Percentiles rank a stretch among this genome's conserved stretches.
phyloP scores from a whole-genome alignment of 2,797 vertebrate species.

The Anguilla megastoma region DNA sequence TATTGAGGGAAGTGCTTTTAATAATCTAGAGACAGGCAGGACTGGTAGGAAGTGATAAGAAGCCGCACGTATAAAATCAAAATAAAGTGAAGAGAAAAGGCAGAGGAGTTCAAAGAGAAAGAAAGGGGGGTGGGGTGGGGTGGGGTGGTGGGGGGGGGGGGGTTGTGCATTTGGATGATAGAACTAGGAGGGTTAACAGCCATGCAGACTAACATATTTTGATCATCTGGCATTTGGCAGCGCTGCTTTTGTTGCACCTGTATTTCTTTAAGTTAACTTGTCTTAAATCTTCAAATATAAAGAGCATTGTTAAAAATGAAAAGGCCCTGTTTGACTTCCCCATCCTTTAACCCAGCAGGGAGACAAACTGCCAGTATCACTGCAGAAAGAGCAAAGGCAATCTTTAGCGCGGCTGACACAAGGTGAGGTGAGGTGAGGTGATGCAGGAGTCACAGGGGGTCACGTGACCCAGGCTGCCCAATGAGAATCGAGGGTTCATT shows the following conservation, averaged over 20 bases:
- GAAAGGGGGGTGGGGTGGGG: background rate
- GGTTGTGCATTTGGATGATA: conserved; percentile 36
- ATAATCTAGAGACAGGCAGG: conserved; percentile 69
- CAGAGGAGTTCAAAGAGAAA: conserved; percentile 48
- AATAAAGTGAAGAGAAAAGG: conserved; percentile 46
- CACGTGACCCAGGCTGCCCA: conserved; percentile 10
- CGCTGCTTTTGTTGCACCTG: background rate
- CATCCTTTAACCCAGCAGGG: background rate
- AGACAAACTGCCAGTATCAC: background rate
- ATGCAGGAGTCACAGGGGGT: background rate
- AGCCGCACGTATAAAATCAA: conserved; percentile 53
- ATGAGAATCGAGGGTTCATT: conserved; percentile 12
- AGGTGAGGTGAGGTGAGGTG: background rate
- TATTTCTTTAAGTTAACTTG: background rate
- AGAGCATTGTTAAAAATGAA: conserved; percentile 8
- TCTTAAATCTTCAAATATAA: conserved; percentile 12
- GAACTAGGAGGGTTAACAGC: conserved; percentile 51
- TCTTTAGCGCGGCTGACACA: background rate
- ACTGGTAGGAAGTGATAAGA: conserved; percentile 69
- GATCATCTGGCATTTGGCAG: conserved; percentile 1
- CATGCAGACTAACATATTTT: conserved; percentile 59
- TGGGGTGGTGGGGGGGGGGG: background rate
- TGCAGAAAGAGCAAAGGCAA: background rate
- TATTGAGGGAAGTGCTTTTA: conserved; percentile 63
- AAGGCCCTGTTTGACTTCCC: background rate